A percentile compares a stretch with the other conserved stretches of the same genome.
Evolutionary conservation across 1,140 invertebrate genomes (phyloP).

Genomic region (Zophobas atratus): DNA sequence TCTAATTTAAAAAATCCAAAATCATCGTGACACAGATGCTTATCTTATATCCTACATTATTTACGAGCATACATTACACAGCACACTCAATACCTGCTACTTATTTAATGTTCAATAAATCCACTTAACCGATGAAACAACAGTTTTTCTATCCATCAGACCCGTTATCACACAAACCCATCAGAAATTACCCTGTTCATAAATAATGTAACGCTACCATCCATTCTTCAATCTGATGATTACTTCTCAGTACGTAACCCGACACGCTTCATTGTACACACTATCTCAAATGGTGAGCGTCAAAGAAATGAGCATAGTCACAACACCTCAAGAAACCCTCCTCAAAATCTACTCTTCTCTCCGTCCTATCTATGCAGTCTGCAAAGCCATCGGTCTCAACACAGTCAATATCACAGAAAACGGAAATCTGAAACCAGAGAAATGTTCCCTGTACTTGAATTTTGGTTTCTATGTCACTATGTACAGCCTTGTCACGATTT

Average conservation of each 20-base stretch:
- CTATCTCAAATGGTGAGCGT: not conserved
- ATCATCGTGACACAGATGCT: too few species aligned
- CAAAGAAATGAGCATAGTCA: conserved; percentile 3
- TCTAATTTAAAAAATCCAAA: too few species aligned
- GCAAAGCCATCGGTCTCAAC: conserved; percentile 5
- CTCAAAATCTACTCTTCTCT: conserved; percentile 14
- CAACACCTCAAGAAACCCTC: not conserved
- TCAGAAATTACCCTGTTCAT: too few species aligned
- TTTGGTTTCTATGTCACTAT: conserved; percentile 10
- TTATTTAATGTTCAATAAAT: too few species aligned
- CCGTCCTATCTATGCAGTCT: not conserved
- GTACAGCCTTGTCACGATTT: conserved; percentile 6
- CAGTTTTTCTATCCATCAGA: too few species aligned
- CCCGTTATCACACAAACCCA: too few species aligned
- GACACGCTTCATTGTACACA: not conserved
- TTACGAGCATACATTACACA: too few species aligned
- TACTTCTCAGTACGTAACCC: not conserved
- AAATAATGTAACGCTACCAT: too few species aligned
- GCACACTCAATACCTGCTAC: too few species aligned
- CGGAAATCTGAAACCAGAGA: conserved; percentile 1
- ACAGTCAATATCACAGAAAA: not conserved
- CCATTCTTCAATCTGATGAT: not conserved
- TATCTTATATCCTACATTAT: too few species aligned
- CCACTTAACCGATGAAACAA: too few species aligned
- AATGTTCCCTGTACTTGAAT: conserved; percentile 9